Conservation (phyloP, 2,797 vertebrate species). For the Tympanoctomys barrerae region DNA sequence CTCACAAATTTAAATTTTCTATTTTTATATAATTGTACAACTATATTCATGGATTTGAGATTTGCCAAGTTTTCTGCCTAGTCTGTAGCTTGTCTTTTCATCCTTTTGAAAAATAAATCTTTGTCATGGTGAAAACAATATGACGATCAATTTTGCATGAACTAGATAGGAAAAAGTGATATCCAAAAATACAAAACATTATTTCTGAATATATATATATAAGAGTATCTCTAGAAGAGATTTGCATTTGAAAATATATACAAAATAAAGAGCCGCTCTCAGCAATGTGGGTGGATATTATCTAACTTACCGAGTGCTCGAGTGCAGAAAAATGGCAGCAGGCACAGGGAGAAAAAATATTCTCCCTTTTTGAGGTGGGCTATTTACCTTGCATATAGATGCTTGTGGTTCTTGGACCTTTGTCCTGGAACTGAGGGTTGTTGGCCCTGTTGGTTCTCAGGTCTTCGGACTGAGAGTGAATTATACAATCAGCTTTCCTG, state of each 20-base stretch:
- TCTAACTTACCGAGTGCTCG: too few species aligned
- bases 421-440: background rate
- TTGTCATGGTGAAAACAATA: background rate
- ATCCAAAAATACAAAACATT: background rate
- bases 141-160: too few species aligned
- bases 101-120: background rate
- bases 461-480: background rate
- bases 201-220: background rate
- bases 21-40: background rate
- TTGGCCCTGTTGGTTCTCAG: background rate
- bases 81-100: background rate
- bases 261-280: background rate
- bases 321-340: too few species aligned
- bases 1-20: background rate
- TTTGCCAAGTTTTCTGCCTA: background rate
- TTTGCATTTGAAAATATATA: background rate
- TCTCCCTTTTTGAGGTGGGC: background rate
- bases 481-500: background rate
- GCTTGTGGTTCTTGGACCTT: background rate
- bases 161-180: background rate
- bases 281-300: background rate
- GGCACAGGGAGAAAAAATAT: background rate
- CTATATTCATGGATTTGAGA: background rate
- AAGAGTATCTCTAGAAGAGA: background rate
- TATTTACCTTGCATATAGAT: background rate